Conservation (phyloP, 2,113 vertebrate genomes). For the Cariama cristata region DNA sequence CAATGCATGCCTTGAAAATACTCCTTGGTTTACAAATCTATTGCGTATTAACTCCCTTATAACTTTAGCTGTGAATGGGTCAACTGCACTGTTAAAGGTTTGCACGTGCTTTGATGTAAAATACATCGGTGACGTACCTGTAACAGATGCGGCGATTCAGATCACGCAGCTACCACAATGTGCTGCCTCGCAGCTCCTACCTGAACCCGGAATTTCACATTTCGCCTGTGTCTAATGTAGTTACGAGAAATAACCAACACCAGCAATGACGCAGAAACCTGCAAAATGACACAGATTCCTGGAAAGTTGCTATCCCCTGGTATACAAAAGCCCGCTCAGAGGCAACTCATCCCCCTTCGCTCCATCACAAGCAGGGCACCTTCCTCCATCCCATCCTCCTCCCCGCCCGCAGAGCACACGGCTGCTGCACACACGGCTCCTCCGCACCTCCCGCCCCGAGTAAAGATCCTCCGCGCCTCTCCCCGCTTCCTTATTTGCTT, state of each 20-base stretch:
- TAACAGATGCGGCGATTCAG: neutral
- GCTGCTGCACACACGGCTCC: neutral
- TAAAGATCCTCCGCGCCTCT: neutral
- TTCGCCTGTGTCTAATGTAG: neutral
- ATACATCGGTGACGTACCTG: neutral
- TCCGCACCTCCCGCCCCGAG: neutral
- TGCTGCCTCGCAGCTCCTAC: neutral
- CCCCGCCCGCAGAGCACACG: neutral
- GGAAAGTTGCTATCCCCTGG: neutral
- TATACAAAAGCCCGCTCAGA: neutral
- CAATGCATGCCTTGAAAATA: neutral
- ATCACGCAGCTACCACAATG: neutral
- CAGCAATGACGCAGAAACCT: neutral
- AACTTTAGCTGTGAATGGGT: neutral
- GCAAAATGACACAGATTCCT: neutral
- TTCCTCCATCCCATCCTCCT: neutral
- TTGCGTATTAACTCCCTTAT: neutral
- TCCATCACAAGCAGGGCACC: neutral
- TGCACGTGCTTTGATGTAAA: neutral
- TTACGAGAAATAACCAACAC: neutral
- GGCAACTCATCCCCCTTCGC: neutral
- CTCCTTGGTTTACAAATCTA: neutral
- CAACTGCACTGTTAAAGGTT: neutral
- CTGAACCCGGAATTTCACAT: neutral
- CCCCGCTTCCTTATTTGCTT: constrained; percentile 44